Evolutionary conservation across 2,888 invertebrate genomes (phyloP).

Genomic region (Drosophila eohydei): DNA sequence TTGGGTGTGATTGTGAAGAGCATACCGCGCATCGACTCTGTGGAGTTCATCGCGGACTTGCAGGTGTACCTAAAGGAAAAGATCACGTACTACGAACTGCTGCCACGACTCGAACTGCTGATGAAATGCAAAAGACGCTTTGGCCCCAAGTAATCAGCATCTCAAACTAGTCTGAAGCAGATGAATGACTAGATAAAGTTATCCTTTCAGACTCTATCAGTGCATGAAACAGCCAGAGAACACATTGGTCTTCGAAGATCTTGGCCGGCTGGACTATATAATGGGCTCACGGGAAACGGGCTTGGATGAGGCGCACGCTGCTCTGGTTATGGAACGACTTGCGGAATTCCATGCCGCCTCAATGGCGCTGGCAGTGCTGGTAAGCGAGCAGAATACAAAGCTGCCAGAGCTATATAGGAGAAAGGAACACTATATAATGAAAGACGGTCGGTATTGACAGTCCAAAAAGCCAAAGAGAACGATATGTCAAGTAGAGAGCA

Average conservation of each 20-base stretch:
- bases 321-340: slow-evolving; percentile 86
- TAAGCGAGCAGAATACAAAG: slow-evolving; percentile 60
- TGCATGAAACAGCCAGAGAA: slow-evolving; percentile 70
- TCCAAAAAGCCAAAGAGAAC: not conserved
- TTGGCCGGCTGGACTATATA: slow-evolving; percentile 85
- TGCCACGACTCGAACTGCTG: slow-evolving; percentile 84
- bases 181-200: not conserved
- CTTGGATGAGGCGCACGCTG: slow-evolving; percentile 86
- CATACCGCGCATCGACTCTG: slow-evolving; percentile 61
- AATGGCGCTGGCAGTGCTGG: slow-evolving; percentile 85
- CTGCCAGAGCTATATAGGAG: not conserved
- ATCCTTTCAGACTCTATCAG: slow-evolving; percentile 72
- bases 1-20: slow-evolving; percentile 60
- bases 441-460: not conserved
- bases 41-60: slow-evolving; percentile 81
- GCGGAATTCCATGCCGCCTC: slow-evolving; percentile 87
- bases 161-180: too few species aligned
- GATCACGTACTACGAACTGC: slow-evolving; percentile 80
- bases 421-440: not conserved
- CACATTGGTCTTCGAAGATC: slow-evolving; percentile 81
- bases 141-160: slow-evolving; percentile 72
- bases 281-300: slow-evolving; percentile 86
- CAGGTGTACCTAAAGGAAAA: slow-evolving; percentile 85
- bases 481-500: not conserved
- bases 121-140: slow-evolving; percentile 76